phyloP scores from a whole-genome alignment of 1,140 invertebrate species.

The fruit fly (Drosophila melanogaster) region Release_6_plus_ISO1_MT NT_033779.5:1072001-1072500 shows the following conservation, averaged over 20 bases:
- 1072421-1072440: constrained; percentile 60
- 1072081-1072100: constrained; percentile 52
- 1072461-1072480: constrained; percentile 55
- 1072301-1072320: constrained; percentile 33
- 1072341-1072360: constrained; percentile 27
- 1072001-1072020: constrained; percentile 34
- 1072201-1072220: constrained; percentile 57
- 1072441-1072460: constrained; percentile 29
- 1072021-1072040: constrained; percentile 43
- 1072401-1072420: constrained; percentile 60
- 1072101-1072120: constrained; percentile 45
- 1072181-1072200: neutral
- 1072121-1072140: constrained; percentile 23
- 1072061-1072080: constrained; percentile 34
- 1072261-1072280: constrained; percentile 64
- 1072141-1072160: neutral
- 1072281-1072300: constrained; percentile 48
- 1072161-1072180: neutral
- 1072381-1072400: constrained; percentile 57
- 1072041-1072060: constrained; percentile 45
- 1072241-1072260: constrained; percentile 69
- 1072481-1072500: constrained; percentile 16
- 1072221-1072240: constrained; percentile 58
- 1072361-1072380: constrained; percentile 36
- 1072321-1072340: constrained; percentile 5